Evolutionary conservation across 1,140 invertebrate species (phyloP), one percentile per base, ranked within the genome.

Genomic region (Eumaeus atala): DNA sequence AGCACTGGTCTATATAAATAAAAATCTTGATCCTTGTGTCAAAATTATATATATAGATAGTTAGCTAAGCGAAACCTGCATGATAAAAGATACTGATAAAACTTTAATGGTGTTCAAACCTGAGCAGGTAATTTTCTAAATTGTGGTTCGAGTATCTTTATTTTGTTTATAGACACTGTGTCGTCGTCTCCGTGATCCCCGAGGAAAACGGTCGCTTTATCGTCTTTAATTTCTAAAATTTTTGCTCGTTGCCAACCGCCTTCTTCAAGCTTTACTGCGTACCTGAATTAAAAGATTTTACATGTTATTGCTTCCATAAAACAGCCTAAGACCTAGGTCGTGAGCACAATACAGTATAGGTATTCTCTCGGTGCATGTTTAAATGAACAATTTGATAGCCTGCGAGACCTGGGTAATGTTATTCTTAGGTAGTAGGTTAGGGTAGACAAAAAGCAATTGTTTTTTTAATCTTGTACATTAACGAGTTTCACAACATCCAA

Each of bases 171-270:
- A n/a, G 72, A 59, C 4, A 91, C 86, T 0, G 64, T 54, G 14
- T 90, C 89, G 51, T 89, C 89, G 57, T 92, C 90, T 1, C 92
- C 92, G 48, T 87, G 88, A 62, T 93, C 92, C 3, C 92, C 90
- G 9, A 92, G 89, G 38, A 91, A 91, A 48, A 91, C 89, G 1
- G 81, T 75, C 9, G 89, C 89, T 9, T 74, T 66, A 16, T 87
- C 73, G 2, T 78, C 74, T 1, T 83, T 51, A 0, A 89, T 74
- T 17, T 89, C 87, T 42, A 90, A 61, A 7, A 91, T 89, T 50
- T 90, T 87, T 0, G 91, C 90, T 49, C 92, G 82, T 53, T 90
- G 89, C 90, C 90, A 92, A 1, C 72, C 83, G 1, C 74, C 80
- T 35, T 90, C 88, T 0, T 90, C 88, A 3, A 89, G 73, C 38